Base-by-base conservation (phyloP, 2,113 vertebrate species). In the Ctenodactylus gundi region DNA sequence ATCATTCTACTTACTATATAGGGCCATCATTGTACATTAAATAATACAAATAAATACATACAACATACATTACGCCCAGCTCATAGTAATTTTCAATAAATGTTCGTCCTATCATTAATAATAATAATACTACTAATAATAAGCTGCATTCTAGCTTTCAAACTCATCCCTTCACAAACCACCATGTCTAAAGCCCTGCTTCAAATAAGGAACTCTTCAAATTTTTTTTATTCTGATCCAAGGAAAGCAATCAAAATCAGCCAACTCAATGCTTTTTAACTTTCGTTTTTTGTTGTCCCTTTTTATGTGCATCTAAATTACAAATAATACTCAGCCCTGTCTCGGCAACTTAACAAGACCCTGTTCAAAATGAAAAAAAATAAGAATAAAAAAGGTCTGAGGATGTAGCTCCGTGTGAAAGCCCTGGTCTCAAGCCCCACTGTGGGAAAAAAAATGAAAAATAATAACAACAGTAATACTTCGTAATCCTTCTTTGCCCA, bases 201-300 rank as follows among this genome's bases (percentile, higher is more conserved):
- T 85, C 60, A 91, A 91, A 72, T 49, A 25, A 93, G 41, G 31
- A 41, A 80, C 51, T 85, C 67, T 60, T 91, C 57, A 91, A 77
- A 70, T 62, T 34, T 75, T 20, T 39, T 83, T 92, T 68, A 93
- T 64, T 86, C 70, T 75, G 46, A 90, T 58, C 39, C 70, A 83
- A 70, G 65, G 39, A 58, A 85, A 90, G 53, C 3, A 62, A 62
- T 83, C 1, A 14, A 92, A 68, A 75, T n/a, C 41, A 72, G 85
- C 36, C 78, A 85, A 23, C 14, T 62, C 12, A 34, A 73, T 12
- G 44, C 29, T 46, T 91, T 89, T 78, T 17, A 89, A 68, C 51
- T 55, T 86, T 14, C 77, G 3, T 39, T 70, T 44, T 87, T 10
- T 88, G 13, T 46, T 65, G 44, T 53, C 27, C 46, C 29, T 34